Conservation (phyloP, 2,797 vertebrate genomes). For the Synanceia verrucosa region DNA sequence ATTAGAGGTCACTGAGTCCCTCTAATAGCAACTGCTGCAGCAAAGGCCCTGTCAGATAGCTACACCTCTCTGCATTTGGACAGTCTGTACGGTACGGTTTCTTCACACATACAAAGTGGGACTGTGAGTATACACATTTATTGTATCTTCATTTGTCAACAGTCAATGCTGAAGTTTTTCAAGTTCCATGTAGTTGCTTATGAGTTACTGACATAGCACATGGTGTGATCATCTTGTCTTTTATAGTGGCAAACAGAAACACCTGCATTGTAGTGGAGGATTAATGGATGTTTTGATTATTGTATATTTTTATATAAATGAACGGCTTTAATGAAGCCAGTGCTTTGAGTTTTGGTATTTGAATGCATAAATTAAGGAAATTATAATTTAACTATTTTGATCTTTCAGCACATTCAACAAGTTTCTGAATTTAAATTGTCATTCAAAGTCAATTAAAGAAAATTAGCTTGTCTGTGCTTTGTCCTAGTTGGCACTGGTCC, state of each 20-base stretch:
- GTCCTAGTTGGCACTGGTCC: constrained; percentile 43
- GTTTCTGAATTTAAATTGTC: not conserved
- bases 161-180: not conserved
- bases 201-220: not conserved
- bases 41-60: constrained; percentile 48
- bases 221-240: not conserved
- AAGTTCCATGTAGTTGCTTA: not conserved
- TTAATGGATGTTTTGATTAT: not conserved
- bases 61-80: constrained; percentile 14
- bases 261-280: not conserved
- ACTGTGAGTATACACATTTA: constrained; percentile 64
- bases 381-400: not conserved
- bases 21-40: constrained; percentile 63
- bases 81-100: not conserved
- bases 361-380: not conserved
- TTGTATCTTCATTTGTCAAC: not conserved
- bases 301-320: not conserved
- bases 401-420: not conserved
- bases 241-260: not conserved
- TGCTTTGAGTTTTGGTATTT: not conserved
- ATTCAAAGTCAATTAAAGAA: not conserved
- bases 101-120: constrained; percentile 21
- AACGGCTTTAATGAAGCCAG: not conserved
- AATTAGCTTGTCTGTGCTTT: constrained; percentile 9
- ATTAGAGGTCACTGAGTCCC: constrained; percentile 74